Evolutionary conservation across 2,113 vertebrate species (phyloP), one percentile per base, ranked within the genome.

Genomic region (Cephalophus harveyi): DNA sequence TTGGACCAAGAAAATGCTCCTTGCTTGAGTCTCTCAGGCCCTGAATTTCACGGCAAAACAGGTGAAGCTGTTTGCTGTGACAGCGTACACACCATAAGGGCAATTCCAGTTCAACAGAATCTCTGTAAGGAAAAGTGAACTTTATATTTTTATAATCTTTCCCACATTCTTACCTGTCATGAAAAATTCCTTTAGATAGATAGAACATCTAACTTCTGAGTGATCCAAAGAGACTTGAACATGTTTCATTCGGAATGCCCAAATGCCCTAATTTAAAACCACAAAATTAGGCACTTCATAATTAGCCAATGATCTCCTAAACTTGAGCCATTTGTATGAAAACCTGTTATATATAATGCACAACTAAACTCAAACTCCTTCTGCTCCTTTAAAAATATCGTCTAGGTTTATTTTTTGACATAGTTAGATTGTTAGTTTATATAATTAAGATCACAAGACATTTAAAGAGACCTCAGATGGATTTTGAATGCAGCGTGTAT

Each of bases 231-330:
- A 84, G 95, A 98, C 87, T 96, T n/a, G 71, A 96, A 92, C 89
- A 1, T 95, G 74, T 95, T 98, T 98, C 48, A 90, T 97, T 95
- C 30, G 17, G 19, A 96, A 96, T 96, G 84, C 76, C 76, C 71
- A 97, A 97, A 95, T 55, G 48, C 95, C 71, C 85, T 97, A 93
- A 97, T 98, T 97, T 97, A 96, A 96, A 97, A 94, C 92, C 93
- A 89, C 89, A 96, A 78, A 95, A 93, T 87, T 64, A 97, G 93
- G 27, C 74, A 93, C 76, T 96, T 97, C 48, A 62, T 97, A 96
- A 85, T 92, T 97, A 81, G 54, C 40, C 74, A 87, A 62, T 23
- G 94, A 86, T 95, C 85, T 94, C 86, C 87, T 87, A 93, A 98
- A 96, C 86, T 95, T 94, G 91, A 88, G 87, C 9, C 60, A 76